Base-by-base conservation (phyloP, 2,888 invertebrate species). In the Diadegma fenestrale region DNA sequence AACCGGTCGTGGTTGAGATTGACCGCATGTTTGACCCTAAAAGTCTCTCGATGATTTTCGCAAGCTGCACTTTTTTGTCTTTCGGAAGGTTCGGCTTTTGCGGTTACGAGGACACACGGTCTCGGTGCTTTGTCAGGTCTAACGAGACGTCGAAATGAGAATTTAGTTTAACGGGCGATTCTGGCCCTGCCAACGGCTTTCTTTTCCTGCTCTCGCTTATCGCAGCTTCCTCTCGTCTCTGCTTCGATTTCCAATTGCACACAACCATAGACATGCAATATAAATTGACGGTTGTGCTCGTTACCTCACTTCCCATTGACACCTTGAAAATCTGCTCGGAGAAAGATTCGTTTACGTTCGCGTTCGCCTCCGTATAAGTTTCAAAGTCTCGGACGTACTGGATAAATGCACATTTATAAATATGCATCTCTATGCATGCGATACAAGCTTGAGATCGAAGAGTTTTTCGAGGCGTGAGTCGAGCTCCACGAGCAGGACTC, bases 91-190 rank as follows among this genome's bases (percentile, higher is more conserved):
- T 54, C 7, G n/a, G 37, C 37, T 76, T 48, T 64, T 51, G n/a
- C 61, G n/a, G 64, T 33, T 69, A 61, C 68, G 66, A 78, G 66
- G 78, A 73, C 69, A 73, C 76, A 58, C 19, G 17, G 51, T 71
- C 66, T 64, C 45, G 45, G 79, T 43, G 61, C 54, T 43, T 73
- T 69, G 81, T 81, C 85, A 69, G 85, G 88, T 85, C 90, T 92
- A 92, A 92, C 91, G 90, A 92, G 91, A 88, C 88, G 89, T 89
- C 90, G 90, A 91, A 88, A 87, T 87, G 89, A 89, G 89, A 89
- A 91, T 91, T 91, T 91, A 89, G 90, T 91, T 90, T 88, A 91
- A 91, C 89, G 90, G 88, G 77, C 33, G 68, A 43, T 78, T 58
- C 78, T 58, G 8, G 19, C 43, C n/a, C 58, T 58, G 58, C 54